These are phyloP conservation scores for Oncorhynchus keta DNA, from an alignment of 2,113 vertebrate species.

Conservation along the genomic window DNA sequence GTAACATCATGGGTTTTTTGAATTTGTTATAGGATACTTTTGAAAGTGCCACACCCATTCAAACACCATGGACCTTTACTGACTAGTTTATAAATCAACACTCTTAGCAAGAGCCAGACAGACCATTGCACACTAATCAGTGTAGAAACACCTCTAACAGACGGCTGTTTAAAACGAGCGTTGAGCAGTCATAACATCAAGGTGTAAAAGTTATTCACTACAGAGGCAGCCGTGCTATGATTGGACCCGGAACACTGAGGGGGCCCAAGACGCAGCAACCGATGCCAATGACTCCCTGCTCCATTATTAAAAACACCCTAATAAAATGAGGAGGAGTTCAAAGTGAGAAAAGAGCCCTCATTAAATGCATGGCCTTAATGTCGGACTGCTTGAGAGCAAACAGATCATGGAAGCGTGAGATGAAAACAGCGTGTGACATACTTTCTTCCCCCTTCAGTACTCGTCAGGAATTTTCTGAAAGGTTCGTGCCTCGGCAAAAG, in stretches of 20 bases:
- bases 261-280: not conserved
- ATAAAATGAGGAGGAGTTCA: constrained; percentile 14
- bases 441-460: not conserved
- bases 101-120: too few species aligned
- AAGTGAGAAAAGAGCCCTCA: not conserved
- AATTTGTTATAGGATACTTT: too few species aligned
- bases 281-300: constrained; percentile 13
- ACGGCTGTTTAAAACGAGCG: not conserved
- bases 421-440: not conserved
- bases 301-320: constrained; percentile 21
- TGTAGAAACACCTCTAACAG: too few species aligned
- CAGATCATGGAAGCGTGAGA: constrained; percentile 1
- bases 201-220: not conserved
- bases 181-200: not conserved
- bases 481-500: not conserved
- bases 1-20: too few species aligned
- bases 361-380: not conserved
- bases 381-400: not conserved
- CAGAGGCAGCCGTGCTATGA: not conserved
- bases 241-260: not conserved
- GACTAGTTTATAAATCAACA: too few species aligned
- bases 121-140: too few species aligned
- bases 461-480: not conserved
- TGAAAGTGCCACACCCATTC: too few species aligned
- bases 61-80: too few species aligned